Evolutionary conservation across 2,113 vertebrate species (phyloP).

Genomic region (Amphiprion ocellaris): DNA sequence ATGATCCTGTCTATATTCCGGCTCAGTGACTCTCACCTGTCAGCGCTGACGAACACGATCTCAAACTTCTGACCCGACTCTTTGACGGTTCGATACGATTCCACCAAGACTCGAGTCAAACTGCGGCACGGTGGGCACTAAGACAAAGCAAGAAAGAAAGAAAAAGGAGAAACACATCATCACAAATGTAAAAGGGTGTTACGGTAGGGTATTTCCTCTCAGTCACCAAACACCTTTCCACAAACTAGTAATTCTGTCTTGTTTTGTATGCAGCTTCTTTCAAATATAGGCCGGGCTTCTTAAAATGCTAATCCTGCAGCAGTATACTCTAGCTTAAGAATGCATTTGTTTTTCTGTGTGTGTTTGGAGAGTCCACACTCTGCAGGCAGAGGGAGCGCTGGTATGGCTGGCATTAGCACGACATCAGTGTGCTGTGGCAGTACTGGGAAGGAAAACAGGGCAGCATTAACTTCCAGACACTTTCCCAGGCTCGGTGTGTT

Average conservation of each 20-base stretch:
- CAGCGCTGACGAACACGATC: slow-evolving; percentile 97
- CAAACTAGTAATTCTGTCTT: slow-evolving; percentile 36
- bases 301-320: slow-evolving; percentile 42
- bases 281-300: slow-evolving; percentile 13
- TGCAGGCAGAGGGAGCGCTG: slow-evolving; percentile 23
- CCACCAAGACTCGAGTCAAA: slow-evolving; percentile 94
- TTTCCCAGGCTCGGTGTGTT: slow-evolving; percentile 4
- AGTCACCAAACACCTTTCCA: not conserved
- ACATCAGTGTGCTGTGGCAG: slow-evolving; percentile 54
- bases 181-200: not conserved
- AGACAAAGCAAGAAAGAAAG: not conserved
- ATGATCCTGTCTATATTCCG: not conserved
- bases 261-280: slow-evolving; percentile 44
- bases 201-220: slow-evolving; percentile 6
- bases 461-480: slow-evolving; percentile 10
- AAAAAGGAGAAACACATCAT: not conserved
- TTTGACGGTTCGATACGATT: slow-evolving; percentile 94
- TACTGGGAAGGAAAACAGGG: slow-evolving; percentile 46
- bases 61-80: slow-evolving; percentile 97
- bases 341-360: slow-evolving; percentile 40
- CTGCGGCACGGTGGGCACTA: slow-evolving; percentile 97
- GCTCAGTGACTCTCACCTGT: slow-evolving; percentile 86
- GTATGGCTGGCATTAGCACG: slow-evolving; percentile 57
- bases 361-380: slow-evolving; percentile 20
- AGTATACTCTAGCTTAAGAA: slow-evolving; percentile 33